Base-by-base conservation (phyloP, 1,140 invertebrate species). In the Drosophila pectinifera region DNA sequence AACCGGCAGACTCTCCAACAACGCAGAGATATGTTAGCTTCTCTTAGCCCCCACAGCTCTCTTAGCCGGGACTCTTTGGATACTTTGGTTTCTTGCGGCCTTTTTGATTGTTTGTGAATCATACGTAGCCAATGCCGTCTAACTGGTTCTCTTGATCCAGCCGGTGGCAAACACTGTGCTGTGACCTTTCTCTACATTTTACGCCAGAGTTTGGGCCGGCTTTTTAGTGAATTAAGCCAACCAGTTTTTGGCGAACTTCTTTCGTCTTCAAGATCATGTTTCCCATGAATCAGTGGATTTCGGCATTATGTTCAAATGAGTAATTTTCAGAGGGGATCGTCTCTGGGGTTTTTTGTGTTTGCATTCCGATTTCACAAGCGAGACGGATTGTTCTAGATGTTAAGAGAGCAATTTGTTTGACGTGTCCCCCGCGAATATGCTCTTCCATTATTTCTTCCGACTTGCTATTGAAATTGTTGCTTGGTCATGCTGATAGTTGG, bases 181-280 rank as follows among this genome's bases (percentile, higher is more conserved):
- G 67, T 70, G 64, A 70, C 67, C 67, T 70, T 70, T 70, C 67
- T 70, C 49, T 70, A 57, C 20, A 48, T 70, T 57, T 70, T 69
- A 45, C n/a, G 62, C 41, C 24, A 64, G 20, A 14, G 45, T 34
- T 65, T 46, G 48, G 28, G 24, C 67, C 64, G 64, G 49, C 64
- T 70, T 69, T 63, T 70, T 48, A 18, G 64, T 57, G 67, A 70
- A 70, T 70, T 48, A 70, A 70, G 20, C 41, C 16, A 70, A 70
- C 67, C 67, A 57, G 67, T 70, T 70, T 39, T 56, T 48, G 67
- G 26, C 67, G 20, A 70, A 57, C 49, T 20, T 43, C 36, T 57
- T 34, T 31, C 28, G 18, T 39, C 34, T 39, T 57, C 38, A 70
- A 26, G 64, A 46, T 57, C 26, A 22, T 57, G 6, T 57, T 70